These are phyloP conservation scores for Drosophila heteroneura DNA, from an alignment of 2,888 invertebrate genomes.

Conservation along the genomic window DNA sequence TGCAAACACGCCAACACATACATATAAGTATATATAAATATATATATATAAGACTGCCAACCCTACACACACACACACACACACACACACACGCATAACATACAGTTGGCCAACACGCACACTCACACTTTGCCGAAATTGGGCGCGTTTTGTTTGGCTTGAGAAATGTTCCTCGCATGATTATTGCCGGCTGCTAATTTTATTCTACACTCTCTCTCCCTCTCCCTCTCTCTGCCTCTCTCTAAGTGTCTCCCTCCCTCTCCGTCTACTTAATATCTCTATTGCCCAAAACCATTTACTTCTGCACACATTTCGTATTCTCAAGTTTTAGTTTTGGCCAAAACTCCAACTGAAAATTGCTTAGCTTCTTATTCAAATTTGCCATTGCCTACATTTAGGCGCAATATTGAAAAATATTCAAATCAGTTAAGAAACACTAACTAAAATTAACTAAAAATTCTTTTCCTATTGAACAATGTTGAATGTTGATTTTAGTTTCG, in stretches of 20 bases:
- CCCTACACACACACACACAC: slow-evolving; percentile 37
- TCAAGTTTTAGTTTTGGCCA: slow-evolving; percentile 8
- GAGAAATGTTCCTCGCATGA: slow-evolving; percentile 75
- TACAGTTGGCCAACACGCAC: slow-evolving; percentile 59
- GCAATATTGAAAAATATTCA: background rate
- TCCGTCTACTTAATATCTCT: slow-evolving; percentile 63
- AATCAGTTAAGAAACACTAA: background rate
- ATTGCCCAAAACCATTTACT: slow-evolving; percentile 28
- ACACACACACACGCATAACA: slow-evolving; percentile 18
- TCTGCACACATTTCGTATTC: background rate
- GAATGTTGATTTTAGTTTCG: background rate
- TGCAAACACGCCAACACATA: slow-evolving; percentile 81
- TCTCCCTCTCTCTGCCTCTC: background rate
- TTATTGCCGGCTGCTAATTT: slow-evolving; percentile 77
- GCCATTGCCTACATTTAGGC: slow-evolving; percentile 12
- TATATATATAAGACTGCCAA: slow-evolving; percentile 11
- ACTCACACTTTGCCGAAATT: slow-evolving; percentile 33
- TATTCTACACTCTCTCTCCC: slow-evolving; percentile 47
- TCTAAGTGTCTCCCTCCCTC: background rate
- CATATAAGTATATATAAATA: background rate
- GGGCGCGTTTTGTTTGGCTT: slow-evolving; percentile 76
- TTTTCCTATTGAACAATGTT: background rate
- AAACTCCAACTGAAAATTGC: slow-evolving; percentile 5
- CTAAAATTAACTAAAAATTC: background rate
- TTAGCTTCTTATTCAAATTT: background rate